Percentiles rank a stretch among this genome's conserved stretches.
Conservation (phyloP, 35 echinoderm and acorn worm species). For the Apostichopus parvimensis region DNA sequence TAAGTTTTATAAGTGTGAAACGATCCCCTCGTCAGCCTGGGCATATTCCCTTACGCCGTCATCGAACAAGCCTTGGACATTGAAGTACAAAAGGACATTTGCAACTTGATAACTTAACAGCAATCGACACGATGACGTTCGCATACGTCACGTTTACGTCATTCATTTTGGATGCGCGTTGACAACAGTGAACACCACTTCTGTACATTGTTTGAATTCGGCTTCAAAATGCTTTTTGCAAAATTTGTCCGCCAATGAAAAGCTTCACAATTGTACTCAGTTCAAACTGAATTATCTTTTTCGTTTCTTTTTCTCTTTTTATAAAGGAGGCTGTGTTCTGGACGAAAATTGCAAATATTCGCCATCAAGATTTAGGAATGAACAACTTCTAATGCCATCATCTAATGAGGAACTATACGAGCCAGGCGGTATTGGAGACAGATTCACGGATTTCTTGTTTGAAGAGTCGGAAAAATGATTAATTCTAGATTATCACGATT, state of each 20-base stretch:
- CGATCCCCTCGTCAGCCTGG: too few relatives aligned
- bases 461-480: conserved; percentile 43
- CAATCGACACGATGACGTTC: not conserved
- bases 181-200: too few relatives aligned
- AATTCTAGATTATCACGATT: not conserved
- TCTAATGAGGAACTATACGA: conserved; percentile 29
- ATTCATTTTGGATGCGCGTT: not conserved
- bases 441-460: conserved; percentile 51
- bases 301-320: not conserved
- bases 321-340: conserved; percentile 26
- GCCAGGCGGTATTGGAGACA: conserved; percentile 26
- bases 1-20: too few relatives aligned
- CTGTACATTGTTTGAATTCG: not conserved
- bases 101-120: not conserved
- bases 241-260: too few relatives aligned
- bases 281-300: not conserved
- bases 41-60: too few relatives aligned
- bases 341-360: conserved; percentile 51
- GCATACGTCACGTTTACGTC: not conserved
- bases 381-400: conserved; percentile 36
- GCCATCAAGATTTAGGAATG: conserved; percentile 33
- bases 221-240: not conserved
- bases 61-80: not conserved
- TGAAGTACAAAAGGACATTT: not conserved
- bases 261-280: too few relatives aligned